Evolutionary conservation across 2,888 invertebrate genomes (phyloP).

Genomic region (Notocelia uddmanniana): DNA sequence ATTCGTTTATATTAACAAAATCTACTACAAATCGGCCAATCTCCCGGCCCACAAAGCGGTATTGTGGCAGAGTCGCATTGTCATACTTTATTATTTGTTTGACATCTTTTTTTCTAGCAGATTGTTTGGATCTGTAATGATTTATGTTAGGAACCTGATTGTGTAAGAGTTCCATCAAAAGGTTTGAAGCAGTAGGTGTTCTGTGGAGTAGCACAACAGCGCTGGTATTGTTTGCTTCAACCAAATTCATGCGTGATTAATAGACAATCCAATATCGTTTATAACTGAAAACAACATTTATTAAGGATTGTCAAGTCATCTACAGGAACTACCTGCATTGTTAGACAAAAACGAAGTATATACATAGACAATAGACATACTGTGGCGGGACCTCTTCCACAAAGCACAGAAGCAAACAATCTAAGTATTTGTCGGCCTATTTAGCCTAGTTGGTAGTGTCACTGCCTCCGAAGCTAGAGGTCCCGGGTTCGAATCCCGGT

Average conservation of each 20-base stretch:
- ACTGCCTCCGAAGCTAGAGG: too few relatives aligned
- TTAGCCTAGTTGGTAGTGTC: too few relatives aligned
- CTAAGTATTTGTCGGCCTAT: too few relatives aligned
- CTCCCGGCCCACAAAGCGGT: constrained; percentile 52
- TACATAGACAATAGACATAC: neutral
- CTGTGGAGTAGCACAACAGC: constrained; percentile 30
- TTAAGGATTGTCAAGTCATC: constrained; percentile 2
- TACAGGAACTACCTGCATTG: constrained; percentile 9
- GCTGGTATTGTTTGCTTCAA: constrained; percentile 23
- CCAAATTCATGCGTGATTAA: constrained; percentile 39
- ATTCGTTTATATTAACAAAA: constrained; percentile 70
- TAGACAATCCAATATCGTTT: constrained; percentile 35
- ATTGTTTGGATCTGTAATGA: constrained; percentile 64
- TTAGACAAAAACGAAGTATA: neutral
- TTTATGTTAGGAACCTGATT: constrained; percentile 61
- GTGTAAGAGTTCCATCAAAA: constrained; percentile 39
- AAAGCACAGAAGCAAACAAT: neutral
- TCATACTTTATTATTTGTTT: constrained; percentile 71
- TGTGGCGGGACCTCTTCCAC: neutral
- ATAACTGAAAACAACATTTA: neutral
- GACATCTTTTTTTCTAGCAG: constrained; percentile 65
- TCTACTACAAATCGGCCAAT: constrained; percentile 76
- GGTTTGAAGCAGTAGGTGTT: constrained; percentile 39
- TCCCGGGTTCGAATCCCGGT: too few relatives aligned
- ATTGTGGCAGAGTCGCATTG: constrained; percentile 48